Conservation (phyloP, 2,888 invertebrate genomes). For the Ceriagrion tenellum region DNA sequence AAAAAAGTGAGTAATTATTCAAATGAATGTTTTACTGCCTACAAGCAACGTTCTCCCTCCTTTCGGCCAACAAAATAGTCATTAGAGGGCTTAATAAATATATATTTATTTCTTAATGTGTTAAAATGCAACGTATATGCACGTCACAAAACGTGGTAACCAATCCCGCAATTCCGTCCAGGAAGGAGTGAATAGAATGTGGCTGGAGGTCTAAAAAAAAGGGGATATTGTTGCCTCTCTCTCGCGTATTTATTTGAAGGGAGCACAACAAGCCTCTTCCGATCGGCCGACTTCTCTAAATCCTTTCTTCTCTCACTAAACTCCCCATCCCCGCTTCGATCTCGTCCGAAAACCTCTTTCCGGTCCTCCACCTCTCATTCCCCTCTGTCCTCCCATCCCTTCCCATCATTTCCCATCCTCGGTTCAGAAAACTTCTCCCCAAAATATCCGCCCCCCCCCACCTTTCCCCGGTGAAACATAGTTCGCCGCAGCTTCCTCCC, state of each 20-base stretch:
- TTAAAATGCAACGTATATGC: too few species aligned
- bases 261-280: background rate
- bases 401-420: too few species aligned
- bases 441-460: background rate
- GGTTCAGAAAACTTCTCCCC: too few species aligned
- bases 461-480: background rate
- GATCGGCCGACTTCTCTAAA: background rate
- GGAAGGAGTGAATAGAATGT: background rate
- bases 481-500: background rate
- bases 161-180: background rate
- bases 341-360: background rate
- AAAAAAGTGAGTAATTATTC: too few species aligned
- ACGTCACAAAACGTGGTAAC: background rate
- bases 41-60: too few species aligned
- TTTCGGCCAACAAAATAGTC: too few species aligned
- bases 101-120: too few species aligned
- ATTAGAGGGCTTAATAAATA: too few species aligned
- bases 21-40: too few species aligned
- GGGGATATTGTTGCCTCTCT: background rate
- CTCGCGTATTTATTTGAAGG: conserved; percentile 20
- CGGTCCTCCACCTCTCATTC: background rate
- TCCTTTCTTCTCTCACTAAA: background rate
- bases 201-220: background rate
- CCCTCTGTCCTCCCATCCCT: too few species aligned
- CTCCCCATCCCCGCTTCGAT: background rate